Evolutionary conservation across 1,140 invertebrate genomes (phyloP).

Genomic region (Vollenhovia emeryi): DNA sequence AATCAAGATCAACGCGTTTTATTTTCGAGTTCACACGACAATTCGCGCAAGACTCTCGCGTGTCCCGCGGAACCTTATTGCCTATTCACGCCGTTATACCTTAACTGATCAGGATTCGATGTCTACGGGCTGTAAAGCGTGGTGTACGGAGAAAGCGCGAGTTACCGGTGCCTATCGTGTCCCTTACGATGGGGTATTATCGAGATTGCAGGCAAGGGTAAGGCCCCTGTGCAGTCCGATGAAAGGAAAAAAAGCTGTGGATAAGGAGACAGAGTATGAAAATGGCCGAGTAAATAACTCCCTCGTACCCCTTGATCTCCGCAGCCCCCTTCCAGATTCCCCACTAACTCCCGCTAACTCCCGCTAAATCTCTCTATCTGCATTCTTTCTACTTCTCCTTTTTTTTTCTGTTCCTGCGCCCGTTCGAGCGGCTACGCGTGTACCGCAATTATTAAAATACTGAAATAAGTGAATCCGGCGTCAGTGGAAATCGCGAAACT

Average conservation of each 20-base stretch:
- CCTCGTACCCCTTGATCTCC: constrained; percentile 25
- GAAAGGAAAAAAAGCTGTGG: constrained; percentile 30
- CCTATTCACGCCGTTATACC: constrained; percentile 75
- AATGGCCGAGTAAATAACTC: constrained; percentile 55
- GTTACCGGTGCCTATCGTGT: constrained; percentile 64
- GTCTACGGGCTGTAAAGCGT: constrained; percentile 77
- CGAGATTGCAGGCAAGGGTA: constrained; percentile 75
- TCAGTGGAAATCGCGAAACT: background rate
- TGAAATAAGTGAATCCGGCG: background rate
- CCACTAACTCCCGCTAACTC: too few relatives aligned
- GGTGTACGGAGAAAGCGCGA: constrained; percentile 56
- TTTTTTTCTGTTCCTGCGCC: background rate
- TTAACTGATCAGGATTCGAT: constrained; percentile 76
- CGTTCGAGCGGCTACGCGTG: background rate
- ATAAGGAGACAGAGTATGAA: constrained; percentile 61
- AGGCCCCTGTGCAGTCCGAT: constrained; percentile 42
- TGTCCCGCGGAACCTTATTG: constrained; percentile 76
- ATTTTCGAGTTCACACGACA: constrained; percentile 73
- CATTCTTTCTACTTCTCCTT: background rate
- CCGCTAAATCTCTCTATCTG: constrained; percentile 20
- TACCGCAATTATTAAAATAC: background rate
- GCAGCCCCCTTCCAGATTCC: background rate
- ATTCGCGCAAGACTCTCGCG: constrained; percentile 69
- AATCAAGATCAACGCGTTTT: constrained; percentile 37
- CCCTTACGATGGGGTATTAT: constrained; percentile 74